A percentile compares a stretch with the other conserved stretches of the same genome.
Evolutionary conservation across 1,140 invertebrate species (phyloP).

Genomic region (Wasmannia auropunctata): DNA sequence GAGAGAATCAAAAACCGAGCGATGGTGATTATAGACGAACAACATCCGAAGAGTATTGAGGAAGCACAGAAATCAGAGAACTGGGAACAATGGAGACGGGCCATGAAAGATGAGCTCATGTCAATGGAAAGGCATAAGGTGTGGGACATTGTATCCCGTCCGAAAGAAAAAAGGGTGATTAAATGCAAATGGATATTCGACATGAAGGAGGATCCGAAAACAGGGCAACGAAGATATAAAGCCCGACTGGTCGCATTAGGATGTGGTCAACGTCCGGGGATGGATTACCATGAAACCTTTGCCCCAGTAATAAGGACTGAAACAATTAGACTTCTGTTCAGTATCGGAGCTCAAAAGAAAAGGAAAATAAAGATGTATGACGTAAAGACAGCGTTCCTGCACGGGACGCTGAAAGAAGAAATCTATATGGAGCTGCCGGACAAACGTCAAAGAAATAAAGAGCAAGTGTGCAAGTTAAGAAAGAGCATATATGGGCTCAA

Average conservation of each 20-base stretch:
- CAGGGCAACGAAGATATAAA: not conserved
- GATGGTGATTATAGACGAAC: conserved; percentile 1
- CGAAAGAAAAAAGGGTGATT: not conserved
- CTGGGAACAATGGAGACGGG: not conserved
- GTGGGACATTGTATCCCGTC: not conserved
- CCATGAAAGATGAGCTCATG: conserved; percentile 18
- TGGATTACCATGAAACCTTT: conserved; percentile 45
- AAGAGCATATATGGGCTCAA: conserved; percentile 27
- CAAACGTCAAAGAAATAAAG: not conserved
- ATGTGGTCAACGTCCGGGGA: conserved; percentile 6
- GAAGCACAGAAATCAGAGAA: not conserved
- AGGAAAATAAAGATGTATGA: conserved; percentile 2
- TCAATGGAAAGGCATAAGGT: conserved; percentile 27
- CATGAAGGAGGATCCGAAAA: conserved; percentile 17
- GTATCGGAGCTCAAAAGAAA: not conserved
- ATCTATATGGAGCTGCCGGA: conserved; percentile 34
- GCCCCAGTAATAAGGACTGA: not conserved
- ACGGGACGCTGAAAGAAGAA: conserved; percentile 2
- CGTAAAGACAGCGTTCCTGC: conserved; percentile 28
- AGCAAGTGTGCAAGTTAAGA: conserved; percentile 17
- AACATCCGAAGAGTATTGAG: not conserved
- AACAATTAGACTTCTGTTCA: conserved; percentile 2
- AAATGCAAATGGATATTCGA: conserved; percentile 27
- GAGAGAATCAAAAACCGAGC: not conserved
- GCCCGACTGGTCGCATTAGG: conserved; percentile 21